Percentiles rank a stretch among this genome's conserved stretches.
Conservation (phyloP, 2,888 invertebrate genomes). For the Leptura quadrifasciata region DNA sequence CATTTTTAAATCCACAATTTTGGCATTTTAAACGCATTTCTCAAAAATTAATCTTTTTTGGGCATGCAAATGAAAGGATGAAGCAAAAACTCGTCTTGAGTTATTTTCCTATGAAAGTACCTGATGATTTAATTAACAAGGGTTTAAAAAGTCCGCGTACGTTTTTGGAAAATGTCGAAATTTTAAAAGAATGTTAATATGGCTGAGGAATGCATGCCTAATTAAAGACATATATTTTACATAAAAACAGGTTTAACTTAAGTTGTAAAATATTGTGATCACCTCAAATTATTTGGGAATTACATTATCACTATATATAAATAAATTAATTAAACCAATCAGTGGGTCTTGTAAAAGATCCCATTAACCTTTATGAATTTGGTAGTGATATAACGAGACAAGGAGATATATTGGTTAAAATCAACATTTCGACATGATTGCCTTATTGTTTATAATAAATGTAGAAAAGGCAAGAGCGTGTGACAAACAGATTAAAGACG, state of each 20-base stretch:
- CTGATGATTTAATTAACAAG: too few species aligned
- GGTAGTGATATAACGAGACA: conserved; percentile 23
- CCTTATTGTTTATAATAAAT: conserved; percentile 33
- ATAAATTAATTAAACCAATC: conserved; percentile 27
- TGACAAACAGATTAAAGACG: conserved; percentile 35
- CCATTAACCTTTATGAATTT: conserved; percentile 34
- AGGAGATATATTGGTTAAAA: conserved; percentile 24
- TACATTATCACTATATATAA: conserved; percentile 19
- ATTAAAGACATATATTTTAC: neutral
- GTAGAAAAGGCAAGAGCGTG: conserved; percentile 21
- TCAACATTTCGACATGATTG: conserved; percentile 25
- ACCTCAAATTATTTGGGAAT: conserved; percentile 26
- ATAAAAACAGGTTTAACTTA: conserved; percentile 11
- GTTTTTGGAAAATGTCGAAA: neutral
- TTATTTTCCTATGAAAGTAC: too few species aligned
- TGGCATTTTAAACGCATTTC: too few species aligned
- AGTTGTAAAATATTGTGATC: conserved; percentile 11
- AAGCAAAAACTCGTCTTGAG: too few species aligned
- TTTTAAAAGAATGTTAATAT: conserved; percentile 17
- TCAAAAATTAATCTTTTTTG: too few species aligned
- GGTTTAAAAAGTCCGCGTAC: too few species aligned
- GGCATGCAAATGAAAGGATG: too few species aligned
- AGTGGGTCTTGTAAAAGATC: conserved; percentile 27
- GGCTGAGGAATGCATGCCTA: neutral
- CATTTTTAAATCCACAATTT: too few species aligned